Evolutionary conservation across 2,888 invertebrate species (phyloP), one percentile per base, ranked within the genome.

Genomic region (Sesia apiformis): DNA sequence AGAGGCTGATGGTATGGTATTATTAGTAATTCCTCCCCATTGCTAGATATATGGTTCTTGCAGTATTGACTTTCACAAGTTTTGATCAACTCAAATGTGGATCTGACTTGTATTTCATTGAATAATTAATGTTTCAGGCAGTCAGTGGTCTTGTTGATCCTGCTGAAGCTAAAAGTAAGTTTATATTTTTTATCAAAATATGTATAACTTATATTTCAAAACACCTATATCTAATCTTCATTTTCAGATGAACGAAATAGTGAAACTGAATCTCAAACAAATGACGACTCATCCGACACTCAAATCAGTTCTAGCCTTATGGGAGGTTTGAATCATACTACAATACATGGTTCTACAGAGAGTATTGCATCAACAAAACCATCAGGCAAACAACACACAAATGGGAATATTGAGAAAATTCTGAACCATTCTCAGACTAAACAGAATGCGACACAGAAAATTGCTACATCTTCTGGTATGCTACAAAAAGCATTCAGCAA

Each of bases 201-300:
- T 43, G 4, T 43, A 6, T 49, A 40, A n/a, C 6, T 52, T 53
- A 38, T 49, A 40, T 40, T 51, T 38, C 43, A 52, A 49, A 46
- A 49, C 39, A 46, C 38, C 56, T 23, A 23, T 4, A 53, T 54
- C 59, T 57, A 53, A 52, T 53, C 40, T 56, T 57, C 58, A 58
- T 74, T 84, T 86, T 57, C 76, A 95, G 95, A 93, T 88, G 96
- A 96, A 76, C 92, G 94, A 69, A 94, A 95, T 73, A 96, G 96
- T 82, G 96, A 96, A 85, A 95, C 95, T 50, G 96, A 96, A 85
- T 96, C 96, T 7, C 95, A 96, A 77, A 95, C 94, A 56, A 93
- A 93, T 86, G 93, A 95, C 80, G 92, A 94, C 82, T 92, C 93
- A 58, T 92, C 93, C 70, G 92, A 94, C 76, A 91, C 93, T 76